These are phyloP conservation scores for Spisula subtruncata DNA, from an alignment of 2,888 invertebrate species.

Conservation along the genomic window DNA sequence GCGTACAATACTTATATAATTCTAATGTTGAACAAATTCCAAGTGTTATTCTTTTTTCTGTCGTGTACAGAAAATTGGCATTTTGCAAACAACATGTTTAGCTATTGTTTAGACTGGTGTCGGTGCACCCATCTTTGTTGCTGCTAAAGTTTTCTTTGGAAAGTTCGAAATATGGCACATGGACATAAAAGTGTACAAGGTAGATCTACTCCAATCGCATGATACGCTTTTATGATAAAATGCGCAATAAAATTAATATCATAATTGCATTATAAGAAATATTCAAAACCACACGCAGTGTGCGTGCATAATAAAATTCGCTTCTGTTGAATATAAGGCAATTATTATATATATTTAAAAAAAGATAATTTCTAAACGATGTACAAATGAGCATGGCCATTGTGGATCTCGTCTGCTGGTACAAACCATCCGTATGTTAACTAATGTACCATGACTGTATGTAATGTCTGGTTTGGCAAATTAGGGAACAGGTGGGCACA, in stretches of 20 bases:
- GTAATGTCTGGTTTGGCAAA: slow-evolving; percentile 11
- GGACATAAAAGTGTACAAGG: no score
- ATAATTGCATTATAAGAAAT: background rate
- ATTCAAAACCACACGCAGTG: slow-evolving; percentile 13
- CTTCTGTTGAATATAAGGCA: background rate
- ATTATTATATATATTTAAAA: background rate
- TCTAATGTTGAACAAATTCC: no score
- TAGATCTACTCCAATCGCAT: background rate
- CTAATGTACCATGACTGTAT: slow-evolving; percentile 35
- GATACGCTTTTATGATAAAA: background rate
- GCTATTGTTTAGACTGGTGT: no score
- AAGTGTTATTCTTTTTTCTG: no score
- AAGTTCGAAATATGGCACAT: no score
- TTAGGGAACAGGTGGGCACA: slow-evolving; percentile 40
- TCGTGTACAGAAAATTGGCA: no score
- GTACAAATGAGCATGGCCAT: background rate
- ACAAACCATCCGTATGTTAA: slow-evolving; percentile 7
- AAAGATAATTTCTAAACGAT: background rate
- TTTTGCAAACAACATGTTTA: no score
- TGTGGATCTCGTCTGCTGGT: background rate
- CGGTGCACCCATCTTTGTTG: no score
- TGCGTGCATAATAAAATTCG: slow-evolving; percentile 14
- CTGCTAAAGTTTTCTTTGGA: no score
- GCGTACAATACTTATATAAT: no score
- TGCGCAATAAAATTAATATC: background rate